phyloP scores from a whole-genome alignment of 2,113 vertebrate genomes.

The Crotalus helleri region DNA sequence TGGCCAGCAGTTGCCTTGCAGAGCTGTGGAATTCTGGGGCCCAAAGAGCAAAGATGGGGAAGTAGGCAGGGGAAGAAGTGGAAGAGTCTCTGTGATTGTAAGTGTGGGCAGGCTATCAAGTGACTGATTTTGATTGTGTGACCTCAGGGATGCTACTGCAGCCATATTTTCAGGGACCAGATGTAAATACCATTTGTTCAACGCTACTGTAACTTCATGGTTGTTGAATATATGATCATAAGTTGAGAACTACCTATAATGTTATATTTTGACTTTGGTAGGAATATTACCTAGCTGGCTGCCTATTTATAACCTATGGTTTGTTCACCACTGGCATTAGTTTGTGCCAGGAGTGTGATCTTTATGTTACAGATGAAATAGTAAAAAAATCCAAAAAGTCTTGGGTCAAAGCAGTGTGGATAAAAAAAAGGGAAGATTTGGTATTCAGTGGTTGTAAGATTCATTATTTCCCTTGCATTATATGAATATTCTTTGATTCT shows the following conservation, averaged over 20 bases:
- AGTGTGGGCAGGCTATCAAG: neutral
- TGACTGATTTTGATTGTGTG: neutral
- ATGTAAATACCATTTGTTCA: neutral
- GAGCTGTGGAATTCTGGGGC: neutral
- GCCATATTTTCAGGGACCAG: neutral
- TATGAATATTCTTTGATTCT: neutral
- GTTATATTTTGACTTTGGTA: neutral
- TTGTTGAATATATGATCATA: neutral
- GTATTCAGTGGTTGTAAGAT: accelerated
- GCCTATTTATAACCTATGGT: neutral
- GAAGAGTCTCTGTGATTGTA: neutral
- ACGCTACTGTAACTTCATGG: neutral
- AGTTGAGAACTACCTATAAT: neutral
- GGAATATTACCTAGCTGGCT: neutral
- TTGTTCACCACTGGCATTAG: neutral
- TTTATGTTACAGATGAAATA: neutral
- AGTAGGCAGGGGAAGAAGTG: neutral
- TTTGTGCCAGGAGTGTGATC: neutral
- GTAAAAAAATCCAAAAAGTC: neutral
- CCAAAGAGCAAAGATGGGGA: neutral
- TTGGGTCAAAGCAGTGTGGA: neutral
- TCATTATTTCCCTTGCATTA: neutral
- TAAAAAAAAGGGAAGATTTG: neutral
- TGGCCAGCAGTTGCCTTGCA: neutral
- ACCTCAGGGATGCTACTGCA: neutral